These are phyloP conservation scores for Nasonia giraulti DNA, from an alignment of 1,140 invertebrate species.

Conservation along the genomic window DNA sequence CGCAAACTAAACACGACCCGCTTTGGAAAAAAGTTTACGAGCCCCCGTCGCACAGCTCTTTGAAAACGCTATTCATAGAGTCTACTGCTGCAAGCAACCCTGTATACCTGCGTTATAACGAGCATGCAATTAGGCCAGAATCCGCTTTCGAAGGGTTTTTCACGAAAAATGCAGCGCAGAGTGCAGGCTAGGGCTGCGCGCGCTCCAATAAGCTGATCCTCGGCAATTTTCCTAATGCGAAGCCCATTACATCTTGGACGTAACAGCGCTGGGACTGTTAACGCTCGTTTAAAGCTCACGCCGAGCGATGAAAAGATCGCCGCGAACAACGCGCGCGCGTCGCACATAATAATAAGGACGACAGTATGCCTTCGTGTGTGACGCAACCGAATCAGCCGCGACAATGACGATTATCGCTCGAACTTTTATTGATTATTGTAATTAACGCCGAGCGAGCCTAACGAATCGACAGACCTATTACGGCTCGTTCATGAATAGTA, in stretches of 20 bases:
- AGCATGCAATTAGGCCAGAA: background rate
- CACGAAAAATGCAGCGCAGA: background rate
- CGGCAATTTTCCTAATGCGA: background rate
- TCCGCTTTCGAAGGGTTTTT: background rate
- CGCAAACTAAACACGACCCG: too few species aligned
- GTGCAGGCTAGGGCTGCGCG: background rate
- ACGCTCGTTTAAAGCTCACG: background rate
- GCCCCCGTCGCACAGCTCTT: too few species aligned
- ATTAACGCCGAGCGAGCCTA: background rate
- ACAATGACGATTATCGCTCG: background rate
- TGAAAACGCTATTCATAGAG: too few species aligned
- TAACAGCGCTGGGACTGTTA: background rate
- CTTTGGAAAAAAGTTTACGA: too few species aligned
- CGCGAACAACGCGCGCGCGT: background rate
- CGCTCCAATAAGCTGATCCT: background rate
- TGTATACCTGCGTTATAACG: too few species aligned
- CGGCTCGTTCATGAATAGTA: background rate
- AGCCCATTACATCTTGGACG: background rate
- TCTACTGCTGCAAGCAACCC: too few species aligned
- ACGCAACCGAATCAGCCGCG: background rate
- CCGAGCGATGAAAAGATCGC: constrained; percentile 6
- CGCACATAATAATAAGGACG: background rate
- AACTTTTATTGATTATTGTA: background rate
- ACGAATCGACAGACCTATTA: background rate
- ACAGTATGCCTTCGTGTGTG: background rate